Conservation (phyloP, 2,797 vertebrate genomes). For the Borostomias antarcticus region DNA sequence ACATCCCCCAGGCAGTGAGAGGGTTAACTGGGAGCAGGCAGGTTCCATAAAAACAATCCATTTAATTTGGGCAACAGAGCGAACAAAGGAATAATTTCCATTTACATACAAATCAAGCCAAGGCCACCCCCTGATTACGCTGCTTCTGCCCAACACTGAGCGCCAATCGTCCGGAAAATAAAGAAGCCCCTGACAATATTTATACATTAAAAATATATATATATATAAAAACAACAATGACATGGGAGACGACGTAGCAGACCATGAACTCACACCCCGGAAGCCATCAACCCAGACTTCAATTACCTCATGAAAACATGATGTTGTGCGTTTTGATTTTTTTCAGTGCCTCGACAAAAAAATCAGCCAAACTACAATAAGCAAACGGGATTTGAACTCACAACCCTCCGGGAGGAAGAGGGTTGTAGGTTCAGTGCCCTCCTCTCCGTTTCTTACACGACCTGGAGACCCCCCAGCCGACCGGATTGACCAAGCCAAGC, state of each 20-base stretch:
- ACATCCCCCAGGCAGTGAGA: neutral
- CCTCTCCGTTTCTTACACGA: neutral
- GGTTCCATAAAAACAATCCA: conserved; percentile 1
- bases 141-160: neutral
- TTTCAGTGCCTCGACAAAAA: neutral
- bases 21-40: too few species aligned
- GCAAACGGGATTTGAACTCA: neutral
- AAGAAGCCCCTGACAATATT: neutral
- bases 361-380: too few species aligned
- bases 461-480: neutral
- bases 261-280: neutral
- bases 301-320: neutral
- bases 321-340: conserved; percentile 2
- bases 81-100: conserved; percentile 13
- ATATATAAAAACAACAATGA: neutral
- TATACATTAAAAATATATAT: too few species aligned
- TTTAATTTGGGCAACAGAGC: neutral
- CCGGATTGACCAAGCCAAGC: too few species aligned
- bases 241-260: neutral
- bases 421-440: neutral
- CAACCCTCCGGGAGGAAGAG: neutral
- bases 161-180: conserved; percentile 8
- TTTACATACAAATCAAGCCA: conserved; percentile 26
- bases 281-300: neutral
- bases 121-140: conserved; percentile 3